phyloP scores from a whole-genome alignment of 2,113 vertebrate species.

The Ariopsis seemanni region DNA sequence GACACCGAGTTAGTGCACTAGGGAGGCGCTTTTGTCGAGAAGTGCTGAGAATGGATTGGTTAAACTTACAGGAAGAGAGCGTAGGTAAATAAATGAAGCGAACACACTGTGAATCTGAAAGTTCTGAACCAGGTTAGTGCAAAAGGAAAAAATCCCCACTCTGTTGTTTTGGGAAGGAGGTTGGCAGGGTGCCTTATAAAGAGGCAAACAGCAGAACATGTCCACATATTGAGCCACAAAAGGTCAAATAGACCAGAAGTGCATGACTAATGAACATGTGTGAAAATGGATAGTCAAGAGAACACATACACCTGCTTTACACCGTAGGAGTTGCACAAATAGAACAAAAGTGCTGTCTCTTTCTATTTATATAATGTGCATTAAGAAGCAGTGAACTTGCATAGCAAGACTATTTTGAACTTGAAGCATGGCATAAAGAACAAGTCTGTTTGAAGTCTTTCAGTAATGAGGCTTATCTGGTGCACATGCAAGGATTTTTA shows the following conservation, averaged over 20 bases:
- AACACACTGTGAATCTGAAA: constrained; percentile 20
- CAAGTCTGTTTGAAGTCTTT: neutral
- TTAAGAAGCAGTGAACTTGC: neutral
- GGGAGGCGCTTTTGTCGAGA: neutral
- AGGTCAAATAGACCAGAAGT: neutral
- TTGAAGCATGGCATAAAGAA: constrained; percentile 8
- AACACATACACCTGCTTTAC: constrained; percentile 4
- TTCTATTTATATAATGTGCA: neutral
- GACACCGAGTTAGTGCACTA: neutral
- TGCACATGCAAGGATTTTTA: neutral
- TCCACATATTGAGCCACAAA: neutral
- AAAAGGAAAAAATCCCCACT: neutral
- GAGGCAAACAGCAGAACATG: constrained; percentile 16
- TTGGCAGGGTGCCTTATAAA: constrained; percentile 15
- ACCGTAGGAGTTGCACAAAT: neutral
- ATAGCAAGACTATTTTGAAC: neutral
- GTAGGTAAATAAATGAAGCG: constrained; percentile 27
- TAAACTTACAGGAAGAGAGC: constrained; percentile 21
- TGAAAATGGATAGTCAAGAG: neutral
- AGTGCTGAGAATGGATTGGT: constrained; percentile 1
- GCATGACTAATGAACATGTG: constrained; percentile 16
- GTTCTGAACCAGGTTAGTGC: constrained; percentile 12
- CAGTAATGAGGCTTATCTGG: neutral
- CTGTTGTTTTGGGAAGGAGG: constrained; percentile 20
- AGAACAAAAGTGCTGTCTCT: neutral